Evolutionary conservation across 2,113 vertebrate genomes (phyloP).

Genomic region (Anarrhichthys ocellatus): DNA sequence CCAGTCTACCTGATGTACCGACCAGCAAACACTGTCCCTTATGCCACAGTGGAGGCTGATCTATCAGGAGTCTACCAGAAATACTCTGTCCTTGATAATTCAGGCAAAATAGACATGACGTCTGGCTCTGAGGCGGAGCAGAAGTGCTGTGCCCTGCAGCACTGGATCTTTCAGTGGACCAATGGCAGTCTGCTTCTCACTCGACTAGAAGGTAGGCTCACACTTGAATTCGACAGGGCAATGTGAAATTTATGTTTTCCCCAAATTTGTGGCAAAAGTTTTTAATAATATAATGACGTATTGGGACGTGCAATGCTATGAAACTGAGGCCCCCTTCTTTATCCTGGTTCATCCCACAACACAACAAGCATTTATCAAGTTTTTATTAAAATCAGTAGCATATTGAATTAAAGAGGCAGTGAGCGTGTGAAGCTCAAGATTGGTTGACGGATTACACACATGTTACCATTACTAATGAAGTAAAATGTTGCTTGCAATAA

Average conservation of each 20-base stretch:
- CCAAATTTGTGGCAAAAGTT: not conserved
- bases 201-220: conserved; percentile 89
- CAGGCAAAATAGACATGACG: conserved; percentile 67
- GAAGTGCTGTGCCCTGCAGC: conserved; percentile 95
- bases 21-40: conserved; percentile 92
- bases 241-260: not conserved
- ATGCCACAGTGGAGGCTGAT: conserved; percentile 92
- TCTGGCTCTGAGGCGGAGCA: conserved; percentile 83
- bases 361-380: not conserved
- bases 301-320: not conserved
- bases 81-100: conserved; percentile 82
- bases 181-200: conserved; percentile 94
- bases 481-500: not conserved
- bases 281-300: not conserved
- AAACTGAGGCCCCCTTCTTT: not conserved
- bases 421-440: not conserved
- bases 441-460: not conserved
- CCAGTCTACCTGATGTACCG: conserved; percentile 94
- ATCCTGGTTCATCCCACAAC: not conserved
- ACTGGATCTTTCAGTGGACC: conserved; percentile 99
- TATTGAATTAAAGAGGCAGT: not conserved
- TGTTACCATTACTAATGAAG: not conserved
- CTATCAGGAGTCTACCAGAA: conserved; percentile 84
- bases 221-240: not conserved
- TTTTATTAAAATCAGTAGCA: not conserved